Evolutionary conservation across 2,113 vertebrate species (phyloP), one percentile per base, ranked within the genome.

Genomic region (Lathamus discolor): DNA sequence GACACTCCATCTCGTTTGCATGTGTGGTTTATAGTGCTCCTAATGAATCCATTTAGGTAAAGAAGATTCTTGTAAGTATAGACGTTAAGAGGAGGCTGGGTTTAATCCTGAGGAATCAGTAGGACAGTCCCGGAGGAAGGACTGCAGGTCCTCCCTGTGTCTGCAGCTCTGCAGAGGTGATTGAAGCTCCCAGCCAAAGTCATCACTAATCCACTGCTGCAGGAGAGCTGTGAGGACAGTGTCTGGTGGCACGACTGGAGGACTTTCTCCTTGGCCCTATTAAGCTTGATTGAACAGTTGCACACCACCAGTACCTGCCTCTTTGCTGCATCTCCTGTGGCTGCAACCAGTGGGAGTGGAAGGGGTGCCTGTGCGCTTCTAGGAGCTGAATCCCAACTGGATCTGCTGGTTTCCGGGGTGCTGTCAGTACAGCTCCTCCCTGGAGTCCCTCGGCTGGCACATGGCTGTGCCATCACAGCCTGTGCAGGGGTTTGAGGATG

Each of bases 41-140:
- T 96, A 90, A 93, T 95, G 43, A 97, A 96, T 96, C 93, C 92
- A 28, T 59, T 97, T 96, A 96, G 90, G 68, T 78, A 93, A 97
- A 96, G 94, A 78, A 75, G 95, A 96, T 96, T 97, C 63, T 76
- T 87, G 85, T 63, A 86, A 92, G 88, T 64, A 84, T 18, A 93
- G 83, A 49, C 2, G 1, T 86, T 94, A 90, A 91, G 92, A 94
- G 76, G 83, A 91, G 91, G 33, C 51, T 86, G 85, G 68, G 43
- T 92, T 95, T 96, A 96, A 97, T 97, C 95, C 94, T 41, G 59
- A 41, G 62, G 76, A 92, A 90, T 92, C 88, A 88, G 88, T 80
- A 70, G 88, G 29, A 29, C 74, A 57, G 35, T 13, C 15, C 23
- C 29, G 5, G 24, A 25, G 86, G 44, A 51, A 72, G 67, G 59